phyloP scores from a whole-genome alignment of 2,888 invertebrate species.

The Meganola albula region DNA sequence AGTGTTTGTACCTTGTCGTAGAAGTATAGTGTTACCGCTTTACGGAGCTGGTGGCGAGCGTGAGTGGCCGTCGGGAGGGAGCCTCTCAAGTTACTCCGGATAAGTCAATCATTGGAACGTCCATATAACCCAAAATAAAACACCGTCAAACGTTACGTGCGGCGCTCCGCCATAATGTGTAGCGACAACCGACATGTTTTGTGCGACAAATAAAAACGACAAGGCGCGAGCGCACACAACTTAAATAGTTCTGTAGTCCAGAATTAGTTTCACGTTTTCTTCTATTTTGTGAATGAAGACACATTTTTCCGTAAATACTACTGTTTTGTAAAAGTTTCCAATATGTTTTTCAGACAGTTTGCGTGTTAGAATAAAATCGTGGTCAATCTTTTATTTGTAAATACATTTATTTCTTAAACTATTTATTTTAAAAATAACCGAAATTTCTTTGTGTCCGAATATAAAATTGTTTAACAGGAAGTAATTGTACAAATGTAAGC shows the following conservation, averaged over 20 bases:
- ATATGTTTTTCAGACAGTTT: constrained; percentile 59
- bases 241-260: constrained; percentile 70
- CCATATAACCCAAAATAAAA: constrained; percentile 73
- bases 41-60: constrained; percentile 20
- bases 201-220: constrained; percentile 77
- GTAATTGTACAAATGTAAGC: constrained; percentile 69
- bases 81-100: constrained; percentile 76
- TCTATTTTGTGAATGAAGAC: constrained; percentile 71
- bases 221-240: constrained; percentile 66
- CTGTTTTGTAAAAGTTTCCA: too few relatives aligned
- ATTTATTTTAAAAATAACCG: too few relatives aligned
- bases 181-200: constrained; percentile 76
- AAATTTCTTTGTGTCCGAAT: too few relatives aligned
- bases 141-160: constrained; percentile 70
- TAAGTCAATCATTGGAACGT: constrained; percentile 77
- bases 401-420: too few relatives aligned
- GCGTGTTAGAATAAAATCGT: too few relatives aligned
- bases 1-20: constrained; percentile 44
- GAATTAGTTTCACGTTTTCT: constrained; percentile 70
- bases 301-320: too few relatives aligned
- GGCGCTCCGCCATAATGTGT: constrained; percentile 69
- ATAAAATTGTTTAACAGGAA: constrained; percentile 47
- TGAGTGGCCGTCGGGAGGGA: constrained; percentile 31
- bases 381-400: too few relatives aligned
- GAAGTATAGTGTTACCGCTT: constrained; percentile 52